Conservation (phyloP, 2,113 vertebrate species). For the Pelecanoides urinatrix region DNA sequence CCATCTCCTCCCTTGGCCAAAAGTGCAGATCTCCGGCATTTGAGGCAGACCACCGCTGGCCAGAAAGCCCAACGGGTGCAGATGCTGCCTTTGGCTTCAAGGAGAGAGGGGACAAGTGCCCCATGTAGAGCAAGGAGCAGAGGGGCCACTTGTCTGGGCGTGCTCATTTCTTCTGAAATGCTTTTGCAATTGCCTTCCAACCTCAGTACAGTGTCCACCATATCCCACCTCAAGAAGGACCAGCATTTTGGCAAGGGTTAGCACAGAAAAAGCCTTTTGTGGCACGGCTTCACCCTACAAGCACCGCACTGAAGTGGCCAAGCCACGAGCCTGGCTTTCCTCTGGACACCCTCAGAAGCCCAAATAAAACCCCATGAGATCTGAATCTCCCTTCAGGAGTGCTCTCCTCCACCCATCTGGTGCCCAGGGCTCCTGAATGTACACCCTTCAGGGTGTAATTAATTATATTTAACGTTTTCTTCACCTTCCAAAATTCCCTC, state of each 20-base stretch:
- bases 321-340: not conserved
- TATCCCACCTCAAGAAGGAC: not conserved
- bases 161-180: not conserved
- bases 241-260: not conserved
- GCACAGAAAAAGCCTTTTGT: not conserved
- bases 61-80: fast-evolving
- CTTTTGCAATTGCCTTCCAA: not conserved
- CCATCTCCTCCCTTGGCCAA: not conserved
- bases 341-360: not conserved
- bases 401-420: not conserved
- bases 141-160: not conserved
- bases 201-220: not conserved
- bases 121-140: not conserved
- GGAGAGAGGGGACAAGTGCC: not conserved
- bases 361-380: not conserved
- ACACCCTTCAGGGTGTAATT: not conserved
- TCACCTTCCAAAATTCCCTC: not conserved
- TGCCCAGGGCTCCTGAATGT: not conserved
- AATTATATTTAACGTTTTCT: not conserved
- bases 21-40: not conserved
- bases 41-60: not conserved
- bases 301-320: not conserved
- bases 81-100: not conserved
- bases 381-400: not conserved
- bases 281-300: not conserved